Base-by-base conservation (phyloP, 2,888 invertebrate species). In the Tiphia femorata region DNA sequence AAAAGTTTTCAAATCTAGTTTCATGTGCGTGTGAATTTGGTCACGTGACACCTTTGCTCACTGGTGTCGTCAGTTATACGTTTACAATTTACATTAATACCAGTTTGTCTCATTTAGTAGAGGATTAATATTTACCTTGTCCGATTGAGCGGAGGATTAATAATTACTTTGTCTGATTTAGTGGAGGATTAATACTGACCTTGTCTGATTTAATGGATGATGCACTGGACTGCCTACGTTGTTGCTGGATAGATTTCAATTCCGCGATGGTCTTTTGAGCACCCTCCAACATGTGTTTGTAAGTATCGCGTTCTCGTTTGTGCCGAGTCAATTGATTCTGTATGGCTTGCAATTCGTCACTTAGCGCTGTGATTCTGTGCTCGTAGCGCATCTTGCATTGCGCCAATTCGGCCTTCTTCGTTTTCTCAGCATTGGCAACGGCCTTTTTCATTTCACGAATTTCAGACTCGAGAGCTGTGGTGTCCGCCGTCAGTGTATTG, bases 241-340 rank as follows among this genome's bases (percentile, higher is more conserved):
- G 75, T 93, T 94, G 72, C 35, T 75, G 67, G 70, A 82, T 84
- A 73, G 79, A 84, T 80, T 92, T 94, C 17, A 94, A 86, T 65
- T 94, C 93, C 0, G 90, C 88, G 71, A 94, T 92, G 29, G 92
- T 91, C 83, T 92, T 92, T 79, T 95, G 95, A 1, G 95, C 93
- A 8, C 92, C 91, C 77, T 95, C 95, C 33, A 96, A 82, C 91
- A 96, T 94, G 79, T 95, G 94, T 68, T 94, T 93, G 77, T 93
- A 95, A 47, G 92, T 92, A 78, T 96, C 96, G 49, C 95, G 87
- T 83, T 96, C 96, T 57, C 94, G 87, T 79, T 94, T 93, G 79
- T 95, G 95, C 72, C 94, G 87, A 17, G 91, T 87, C 2, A 84
- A 75, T 86, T 93, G 93, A 62, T 87, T 88, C 81, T 95, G 95